Percentiles rank a stretch among this genome's conserved stretches.
These are phyloP conservation scores for Bos javanicus DNA, from an alignment of 2,113 vertebrate genomes.

Conservation along the genomic window DNA sequence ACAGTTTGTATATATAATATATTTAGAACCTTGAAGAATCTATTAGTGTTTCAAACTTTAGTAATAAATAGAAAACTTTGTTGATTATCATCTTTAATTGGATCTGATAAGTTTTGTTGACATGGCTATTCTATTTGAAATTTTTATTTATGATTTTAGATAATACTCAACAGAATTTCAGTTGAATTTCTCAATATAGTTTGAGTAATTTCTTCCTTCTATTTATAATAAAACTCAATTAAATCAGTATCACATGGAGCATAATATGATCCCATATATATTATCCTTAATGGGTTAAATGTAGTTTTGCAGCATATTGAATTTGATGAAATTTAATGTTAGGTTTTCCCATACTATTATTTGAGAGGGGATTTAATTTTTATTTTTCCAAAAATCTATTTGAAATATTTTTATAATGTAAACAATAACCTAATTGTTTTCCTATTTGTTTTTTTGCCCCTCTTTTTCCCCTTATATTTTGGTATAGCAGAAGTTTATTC, in stretches of 20 bases:
- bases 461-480: not conserved
- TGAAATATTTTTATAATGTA: not conserved
- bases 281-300: not conserved
- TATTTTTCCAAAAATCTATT: not conserved
- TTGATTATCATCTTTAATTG: not conserved
- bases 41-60: not conserved
- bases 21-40: not conserved
- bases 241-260: not conserved
- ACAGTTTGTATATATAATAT: not conserved
- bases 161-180: not conserved
- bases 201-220: not conserved
- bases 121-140: not conserved
- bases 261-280: not conserved
- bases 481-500: not conserved
- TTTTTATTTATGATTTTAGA: not conserved
- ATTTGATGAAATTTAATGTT: not conserved
- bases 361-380: not conserved
- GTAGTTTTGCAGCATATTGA: not conserved
- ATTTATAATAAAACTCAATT: not conserved
- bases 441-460: not conserved
- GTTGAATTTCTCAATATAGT: not conserved
- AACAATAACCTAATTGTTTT: not conserved
- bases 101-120: not conserved
- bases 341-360: not conserved
- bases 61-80: not conserved